Evolutionary conservation across 53 echinoderm and acorn worm genomes (phyloP), one percentile per base, ranked within the genome.

Genomic region (Temnopleurus reevesii): DNA sequence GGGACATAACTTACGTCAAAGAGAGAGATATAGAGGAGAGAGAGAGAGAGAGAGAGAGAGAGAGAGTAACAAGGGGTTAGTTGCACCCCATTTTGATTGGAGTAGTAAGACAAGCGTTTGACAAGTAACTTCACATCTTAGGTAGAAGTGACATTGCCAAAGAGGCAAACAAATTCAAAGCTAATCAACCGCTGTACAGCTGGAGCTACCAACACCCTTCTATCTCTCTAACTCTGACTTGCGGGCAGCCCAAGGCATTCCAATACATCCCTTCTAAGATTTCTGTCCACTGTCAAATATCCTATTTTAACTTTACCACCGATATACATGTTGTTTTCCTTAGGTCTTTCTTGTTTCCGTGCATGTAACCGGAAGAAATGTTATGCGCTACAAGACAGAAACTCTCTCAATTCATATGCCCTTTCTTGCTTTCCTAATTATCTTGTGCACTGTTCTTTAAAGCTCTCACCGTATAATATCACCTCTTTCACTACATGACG

Each of bases 151-250:
- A 83, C 83, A 83, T 83, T 55, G 55, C 83, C 54, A 55, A 35
- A 53, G 55, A 55, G 83, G 83, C 54, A 55, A 55, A 33, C 18
- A 23, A 55, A 55, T 83, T 53, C 56, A 54, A 55, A 83, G 86
- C 59, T 85, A 59, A 85, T 85, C 86, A 85, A 59, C 86, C 61
- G 59, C 61, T 85, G 86, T 59, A 58, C 86, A 85, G 86, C 86
- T 85, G 86, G 59, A 85, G 86, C 86, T 59, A 85, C 86, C 86
- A 60, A 85, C 43, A 59, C 86, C 59, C 83, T 36, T 83, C 36
- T 7, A n/a, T 56, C 53, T 58, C 58, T 15, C 45, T 60, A 85
- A 60, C 86, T 59, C 86, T 85, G 86, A 85, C 86, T 85, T 59
- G 59, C 23, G 53, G 44, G 25, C 43, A 44, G 59, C 86, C 59